These are phyloP conservation scores for Myioborus melanocephalus DNA, from an alignment of 2,797 vertebrate species.

Conservation along the genomic window DNA sequence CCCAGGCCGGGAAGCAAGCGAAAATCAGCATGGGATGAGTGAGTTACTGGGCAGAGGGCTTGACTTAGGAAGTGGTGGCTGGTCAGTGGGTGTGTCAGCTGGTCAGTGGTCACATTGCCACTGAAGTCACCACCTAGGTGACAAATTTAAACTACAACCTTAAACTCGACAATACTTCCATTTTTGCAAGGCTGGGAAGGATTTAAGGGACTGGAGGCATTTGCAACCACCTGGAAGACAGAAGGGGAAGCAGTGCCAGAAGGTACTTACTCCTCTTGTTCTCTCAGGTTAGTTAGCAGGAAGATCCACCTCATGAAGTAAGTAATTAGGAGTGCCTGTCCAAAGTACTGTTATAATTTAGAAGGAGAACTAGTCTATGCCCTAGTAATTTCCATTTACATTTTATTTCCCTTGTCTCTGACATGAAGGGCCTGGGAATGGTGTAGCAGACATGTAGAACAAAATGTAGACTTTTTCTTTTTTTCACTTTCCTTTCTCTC, in stretches of 20 bases:
- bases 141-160: not conserved
- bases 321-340: not conserved
- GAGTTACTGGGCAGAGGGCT: not conserved
- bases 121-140: not conserved
- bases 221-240: not conserved
- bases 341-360: not conserved
- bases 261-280: not conserved
- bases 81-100: not conserved
- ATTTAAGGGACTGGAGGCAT: not conserved
- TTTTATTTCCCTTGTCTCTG: not conserved
- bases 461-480: not conserved
- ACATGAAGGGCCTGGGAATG: not conserved
- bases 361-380: not conserved
- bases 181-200: not conserved
- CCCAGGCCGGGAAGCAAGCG: fast-evolving
- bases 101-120: fast-evolving
- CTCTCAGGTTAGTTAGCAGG: not conserved
- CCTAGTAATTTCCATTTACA: not conserved
- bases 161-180: not conserved
- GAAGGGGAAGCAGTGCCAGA: not conserved
- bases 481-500: not conserved
- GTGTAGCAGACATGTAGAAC: not conserved
- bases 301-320: not conserved
- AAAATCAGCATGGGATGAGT: fast-evolving
- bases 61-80: not conserved